Conservation (phyloP, 53 echinoderm and acorn worm genomes). For the Patiria pectinifera region DNA sequence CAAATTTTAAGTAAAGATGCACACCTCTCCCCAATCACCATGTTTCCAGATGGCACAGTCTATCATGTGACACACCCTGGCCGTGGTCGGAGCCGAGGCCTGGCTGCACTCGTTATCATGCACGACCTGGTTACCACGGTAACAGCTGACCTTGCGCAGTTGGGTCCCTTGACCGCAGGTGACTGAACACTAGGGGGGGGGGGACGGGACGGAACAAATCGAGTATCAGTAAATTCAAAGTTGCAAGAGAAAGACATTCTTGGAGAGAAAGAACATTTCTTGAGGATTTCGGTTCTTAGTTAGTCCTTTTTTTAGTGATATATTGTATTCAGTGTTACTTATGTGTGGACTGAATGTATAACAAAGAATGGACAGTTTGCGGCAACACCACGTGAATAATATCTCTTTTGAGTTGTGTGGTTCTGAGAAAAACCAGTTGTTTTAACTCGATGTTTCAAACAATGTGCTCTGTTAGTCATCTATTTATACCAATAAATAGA, state of each 20-base stretch:
- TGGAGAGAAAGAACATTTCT: no score
- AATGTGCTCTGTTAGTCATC: no score
- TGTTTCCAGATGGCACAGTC: slow-evolving; percentile 81
- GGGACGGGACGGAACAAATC: background rate
- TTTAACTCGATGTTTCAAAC: no score
- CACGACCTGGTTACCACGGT: slow-evolving; percentile 63
- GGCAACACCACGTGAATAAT: no score
- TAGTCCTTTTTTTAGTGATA: no score
- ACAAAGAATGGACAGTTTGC: no score
- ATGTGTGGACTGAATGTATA: no score
- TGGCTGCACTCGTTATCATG: slow-evolving; percentile 64
- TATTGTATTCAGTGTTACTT: no score
- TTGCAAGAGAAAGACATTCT: background rate
- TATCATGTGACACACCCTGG: slow-evolving; percentile 61
- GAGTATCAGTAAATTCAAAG: background rate
- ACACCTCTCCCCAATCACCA: slow-evolving; percentile 78
- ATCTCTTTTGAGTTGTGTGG: no score
- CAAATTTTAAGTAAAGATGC: background rate
- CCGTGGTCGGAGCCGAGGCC: slow-evolving; percentile 49
- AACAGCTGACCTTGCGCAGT: slow-evolving; percentile 75
- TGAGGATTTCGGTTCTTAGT: no score
- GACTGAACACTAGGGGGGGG: slow-evolving; percentile 79
- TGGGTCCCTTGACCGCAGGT: slow-evolving; percentile 85
- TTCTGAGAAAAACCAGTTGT: no score
- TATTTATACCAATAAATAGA: no score